Evolutionary conservation across 37 sponge, comb jelly and placozoan genomes (phyloP).

Genomic region (Ianthella basta): DNA sequence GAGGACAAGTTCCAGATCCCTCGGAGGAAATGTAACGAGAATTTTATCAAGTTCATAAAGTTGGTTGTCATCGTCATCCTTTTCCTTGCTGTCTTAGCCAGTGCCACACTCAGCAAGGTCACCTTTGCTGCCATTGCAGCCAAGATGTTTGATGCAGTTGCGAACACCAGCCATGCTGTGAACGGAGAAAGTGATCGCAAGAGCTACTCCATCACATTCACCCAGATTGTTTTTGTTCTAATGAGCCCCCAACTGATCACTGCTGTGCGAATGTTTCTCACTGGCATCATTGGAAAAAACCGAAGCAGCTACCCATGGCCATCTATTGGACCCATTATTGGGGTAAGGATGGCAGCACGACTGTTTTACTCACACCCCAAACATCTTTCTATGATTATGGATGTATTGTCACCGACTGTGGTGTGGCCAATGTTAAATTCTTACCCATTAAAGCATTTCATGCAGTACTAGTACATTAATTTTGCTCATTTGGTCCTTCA

Average conservation of each 20-base stretch:
- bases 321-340: constrained; percentile 30
- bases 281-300: constrained; percentile 75
- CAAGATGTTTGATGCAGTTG: constrained; percentile 14
- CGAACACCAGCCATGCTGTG: background rate
- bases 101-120: constrained; percentile 66
- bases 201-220: constrained; percentile 1
- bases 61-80: constrained; percentile 40
- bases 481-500: no score
- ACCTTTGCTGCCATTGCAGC: constrained; percentile 61
- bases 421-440: no score
- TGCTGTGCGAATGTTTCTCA: constrained; percentile 48
- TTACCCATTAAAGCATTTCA: no score
- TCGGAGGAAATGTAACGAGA: background rate
- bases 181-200: background rate
- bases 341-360: constrained; percentile 60
- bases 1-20: background rate
- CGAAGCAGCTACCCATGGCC: constrained; percentile 78
- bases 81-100: constrained; percentile 39
- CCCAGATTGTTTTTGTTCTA: constrained; percentile 68
- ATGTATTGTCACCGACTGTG: no score
- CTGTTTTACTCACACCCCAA: no score
- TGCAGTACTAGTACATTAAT: no score
- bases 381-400: no score
- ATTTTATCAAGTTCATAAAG: constrained; percentile 13
- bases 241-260: constrained; percentile 71